Percentiles rank a stretch among this genome's conserved stretches.
phyloP scores from a whole-genome alignment of 2,113 vertebrate species.

The Tenrec ecaudatus region DNA sequence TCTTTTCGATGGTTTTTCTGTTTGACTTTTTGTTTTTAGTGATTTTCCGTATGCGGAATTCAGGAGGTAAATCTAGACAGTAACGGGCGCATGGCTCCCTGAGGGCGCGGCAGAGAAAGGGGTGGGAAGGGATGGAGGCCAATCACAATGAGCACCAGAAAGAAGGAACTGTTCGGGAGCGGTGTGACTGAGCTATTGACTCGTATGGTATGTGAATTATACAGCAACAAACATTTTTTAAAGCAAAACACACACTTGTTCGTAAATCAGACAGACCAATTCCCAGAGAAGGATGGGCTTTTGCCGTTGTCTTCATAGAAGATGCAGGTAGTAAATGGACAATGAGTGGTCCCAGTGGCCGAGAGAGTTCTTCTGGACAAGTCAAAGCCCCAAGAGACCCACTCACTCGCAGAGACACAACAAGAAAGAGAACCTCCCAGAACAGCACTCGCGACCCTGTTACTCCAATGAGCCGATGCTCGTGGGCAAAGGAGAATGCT shows the following conservation, averaged over 20 bases:
- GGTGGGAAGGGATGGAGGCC: too few species aligned
- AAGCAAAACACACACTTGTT: neutral
- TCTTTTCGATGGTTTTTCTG: too few species aligned
- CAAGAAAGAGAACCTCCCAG: neutral
- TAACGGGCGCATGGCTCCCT: too few species aligned
- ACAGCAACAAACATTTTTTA: too few species aligned
- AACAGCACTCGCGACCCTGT: neutral
- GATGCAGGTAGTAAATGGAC: neutral
- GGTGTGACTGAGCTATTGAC: too few species aligned
- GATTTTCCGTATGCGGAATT: too few species aligned
- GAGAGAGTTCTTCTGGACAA: neutral
- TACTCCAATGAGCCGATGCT: conserved; percentile 22
- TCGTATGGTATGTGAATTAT: too few species aligned
- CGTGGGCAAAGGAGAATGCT: neutral
- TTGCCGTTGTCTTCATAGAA: neutral
- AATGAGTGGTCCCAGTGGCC: neutral
- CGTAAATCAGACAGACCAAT: neutral
- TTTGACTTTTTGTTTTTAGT: too few species aligned
- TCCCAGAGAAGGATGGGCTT: neutral
- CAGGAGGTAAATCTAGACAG: too few species aligned
- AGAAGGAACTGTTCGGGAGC: too few species aligned
- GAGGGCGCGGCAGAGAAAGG: too few species aligned
- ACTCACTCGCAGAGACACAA: neutral
- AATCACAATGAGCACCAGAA: too few species aligned
- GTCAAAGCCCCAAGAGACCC: neutral